These are phyloP conservation scores for Leptogaster cylindrica DNA, from an alignment of 2,888 invertebrate species.

Conservation along the genomic window DNA sequence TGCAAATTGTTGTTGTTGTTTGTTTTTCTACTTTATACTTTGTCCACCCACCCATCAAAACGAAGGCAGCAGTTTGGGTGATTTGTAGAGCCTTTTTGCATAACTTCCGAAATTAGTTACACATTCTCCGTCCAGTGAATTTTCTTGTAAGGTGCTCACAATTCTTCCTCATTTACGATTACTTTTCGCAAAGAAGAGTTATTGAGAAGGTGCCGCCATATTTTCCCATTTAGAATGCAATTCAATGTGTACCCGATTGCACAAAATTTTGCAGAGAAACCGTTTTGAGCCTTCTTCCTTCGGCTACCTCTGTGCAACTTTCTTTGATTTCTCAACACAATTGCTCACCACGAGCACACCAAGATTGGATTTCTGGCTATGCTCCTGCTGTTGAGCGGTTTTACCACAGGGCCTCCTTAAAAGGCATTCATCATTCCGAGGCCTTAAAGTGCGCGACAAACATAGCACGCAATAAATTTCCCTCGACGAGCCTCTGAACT, in stretches of 20 bases:
- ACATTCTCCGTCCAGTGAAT: background rate
- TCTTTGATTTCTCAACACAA: slow-evolving; percentile 23
- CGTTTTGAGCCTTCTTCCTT: background rate
- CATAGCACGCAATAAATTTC: slow-evolving; percentile 35
- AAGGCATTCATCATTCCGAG: slow-evolving; percentile 35
- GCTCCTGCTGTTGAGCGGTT: background rate
- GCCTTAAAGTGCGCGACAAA: slow-evolving; percentile 26
- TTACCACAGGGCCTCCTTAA: background rate
- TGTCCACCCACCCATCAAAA: background rate
- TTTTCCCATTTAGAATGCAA: slow-evolving; percentile 29
- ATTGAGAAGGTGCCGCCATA: slow-evolving; percentile 14
- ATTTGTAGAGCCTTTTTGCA: slow-evolving; percentile 13
- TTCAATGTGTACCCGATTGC: slow-evolving; percentile 7
- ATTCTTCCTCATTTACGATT: slow-evolving; percentile 21
- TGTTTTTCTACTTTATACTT: too few species aligned
- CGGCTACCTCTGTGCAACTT: background rate
- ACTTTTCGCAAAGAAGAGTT: background rate
- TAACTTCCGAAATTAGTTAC: background rate
- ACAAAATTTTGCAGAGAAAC: background rate
- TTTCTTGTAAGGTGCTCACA: background rate
- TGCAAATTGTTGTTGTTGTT: too few species aligned
- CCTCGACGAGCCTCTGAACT: slow-evolving; percentile 22
- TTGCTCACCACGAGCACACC: background rate
- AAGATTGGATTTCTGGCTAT: too few species aligned
- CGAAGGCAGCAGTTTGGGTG: background rate